Percentiles rank a stretch among this genome's conserved stretches.
Evolutionary conservation across 2,113 vertebrate species (phyloP).

Genomic region (Chamaetylas fuelleborni): DNA sequence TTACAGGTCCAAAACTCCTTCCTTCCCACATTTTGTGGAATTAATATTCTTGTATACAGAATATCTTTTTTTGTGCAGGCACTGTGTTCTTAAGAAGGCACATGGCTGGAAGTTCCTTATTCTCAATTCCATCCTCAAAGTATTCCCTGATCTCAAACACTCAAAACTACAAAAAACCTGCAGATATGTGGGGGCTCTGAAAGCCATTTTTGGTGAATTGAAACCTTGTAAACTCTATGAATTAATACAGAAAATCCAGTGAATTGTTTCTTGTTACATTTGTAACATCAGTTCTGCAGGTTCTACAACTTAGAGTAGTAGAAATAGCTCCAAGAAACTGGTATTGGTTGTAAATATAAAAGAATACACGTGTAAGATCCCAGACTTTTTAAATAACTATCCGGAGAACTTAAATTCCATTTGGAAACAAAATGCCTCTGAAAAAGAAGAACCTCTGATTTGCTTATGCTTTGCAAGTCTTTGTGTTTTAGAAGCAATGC

Average conservation of each 20-base stretch:
- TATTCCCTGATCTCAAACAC: neutral
- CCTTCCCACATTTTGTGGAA: neutral
- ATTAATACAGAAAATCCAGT: neutral
- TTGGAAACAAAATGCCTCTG: neutral
- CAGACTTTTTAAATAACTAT: neutral
- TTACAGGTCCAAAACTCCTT: neutral
- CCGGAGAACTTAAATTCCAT: neutral
- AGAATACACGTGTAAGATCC: neutral
- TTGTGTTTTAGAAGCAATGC: neutral
- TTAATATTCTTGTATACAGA: neutral
- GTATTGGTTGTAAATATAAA: neutral
- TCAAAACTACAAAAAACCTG: neutral
- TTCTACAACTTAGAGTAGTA: neutral
- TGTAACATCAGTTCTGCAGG: too few relatives aligned
- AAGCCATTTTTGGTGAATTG: neutral
- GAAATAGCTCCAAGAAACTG: neutral
- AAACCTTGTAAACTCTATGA: neutral
- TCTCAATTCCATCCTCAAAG: neutral
- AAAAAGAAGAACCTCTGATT: neutral
- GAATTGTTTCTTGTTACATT: neutral
- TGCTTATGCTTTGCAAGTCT: neutral
- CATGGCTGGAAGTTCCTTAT: neutral
- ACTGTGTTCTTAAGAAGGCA: neutral
- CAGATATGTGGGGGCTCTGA: neutral
- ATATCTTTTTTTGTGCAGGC: neutral